These are phyloP conservation scores for Athene cunicularia DNA, from an alignment of 2,113 vertebrate genomes.

Conservation along the genomic window DNA sequence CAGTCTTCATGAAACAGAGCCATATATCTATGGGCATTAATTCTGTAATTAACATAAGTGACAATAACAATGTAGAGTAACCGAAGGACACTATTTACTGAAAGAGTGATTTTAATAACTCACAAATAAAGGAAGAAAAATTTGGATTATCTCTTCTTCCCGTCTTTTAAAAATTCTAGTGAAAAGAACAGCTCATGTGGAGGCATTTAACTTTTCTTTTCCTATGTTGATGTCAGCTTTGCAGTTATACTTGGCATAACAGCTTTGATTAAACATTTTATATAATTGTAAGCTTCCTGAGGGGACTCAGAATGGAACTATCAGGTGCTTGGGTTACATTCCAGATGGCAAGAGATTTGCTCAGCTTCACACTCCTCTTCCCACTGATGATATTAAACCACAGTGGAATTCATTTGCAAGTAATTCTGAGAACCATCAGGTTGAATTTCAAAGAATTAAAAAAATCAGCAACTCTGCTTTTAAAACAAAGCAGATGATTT, in stretches of 20 bases:
- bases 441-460: slow-evolving; percentile 23
- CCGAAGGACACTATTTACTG: background rate
- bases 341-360: slow-evolving; percentile 59
- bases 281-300: slow-evolving; percentile 50
- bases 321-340: slow-evolving; percentile 57
- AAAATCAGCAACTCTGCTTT: background rate
- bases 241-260: slow-evolving; percentile 54
- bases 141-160: background rate
- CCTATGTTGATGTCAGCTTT: slow-evolving; percentile 56
- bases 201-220: slow-evolving; percentile 41
- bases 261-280: slow-evolving; percentile 62
- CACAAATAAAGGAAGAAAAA: background rate
- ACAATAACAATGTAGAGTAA: background rate
- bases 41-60: background rate
- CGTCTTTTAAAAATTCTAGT: slow-evolving; percentile 5
- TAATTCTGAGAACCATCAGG: slow-evolving; percentile 27
- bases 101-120: background rate
- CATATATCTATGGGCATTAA: background rate
- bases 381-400: slow-evolving; percentile 53
- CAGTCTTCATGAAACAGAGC: background rate
- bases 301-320: slow-evolving; percentile 46
- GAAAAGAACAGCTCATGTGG: slow-evolving; percentile 34
- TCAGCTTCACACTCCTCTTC: slow-evolving; percentile 52
- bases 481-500: slow-evolving; percentile 18
- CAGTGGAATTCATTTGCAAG: slow-evolving; percentile 55